A percentile compares a stretch with the other conserved stretches of the same genome.
Conservation (phyloP, 2,888 invertebrate species). For the Therioaphis trifolii region DNA sequence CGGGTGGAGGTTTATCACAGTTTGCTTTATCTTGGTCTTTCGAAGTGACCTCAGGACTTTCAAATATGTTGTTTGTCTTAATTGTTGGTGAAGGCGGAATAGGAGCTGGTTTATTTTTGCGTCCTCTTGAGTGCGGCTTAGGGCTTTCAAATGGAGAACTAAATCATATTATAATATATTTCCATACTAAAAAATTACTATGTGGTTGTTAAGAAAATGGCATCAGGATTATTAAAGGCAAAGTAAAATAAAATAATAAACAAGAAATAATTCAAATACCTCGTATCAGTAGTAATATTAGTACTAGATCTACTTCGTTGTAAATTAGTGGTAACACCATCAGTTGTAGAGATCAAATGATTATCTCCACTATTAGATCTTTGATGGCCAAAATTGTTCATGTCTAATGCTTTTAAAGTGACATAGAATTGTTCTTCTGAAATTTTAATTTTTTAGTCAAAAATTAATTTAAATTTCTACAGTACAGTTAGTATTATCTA, state of each 20-base stretch:
- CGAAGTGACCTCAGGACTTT: slow-evolving; percentile 32
- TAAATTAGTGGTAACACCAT: slow-evolving; percentile 37
- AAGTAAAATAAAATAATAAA: slow-evolving; percentile 5
- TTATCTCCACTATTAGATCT: slow-evolving; percentile 75
- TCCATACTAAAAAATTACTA: too few species aligned
- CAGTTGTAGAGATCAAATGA: slow-evolving; percentile 67
- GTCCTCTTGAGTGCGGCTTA: slow-evolving; percentile 75
- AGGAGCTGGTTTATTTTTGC: slow-evolving; percentile 83
- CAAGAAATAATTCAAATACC: slow-evolving; percentile 36
- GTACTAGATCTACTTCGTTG: slow-evolving; percentile 62
- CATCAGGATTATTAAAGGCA: too few species aligned
- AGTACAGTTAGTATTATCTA: too few species aligned
- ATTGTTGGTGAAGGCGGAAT: slow-evolving; percentile 72
- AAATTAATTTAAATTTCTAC: too few species aligned
- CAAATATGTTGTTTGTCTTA: slow-evolving; percentile 64
- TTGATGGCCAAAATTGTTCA: slow-evolving; percentile 69
- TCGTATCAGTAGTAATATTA: slow-evolving; percentile 56
- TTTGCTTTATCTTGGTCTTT: slow-evolving; percentile 57
- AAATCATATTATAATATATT: slow-evolving; percentile 67
- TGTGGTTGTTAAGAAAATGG: too few species aligned
- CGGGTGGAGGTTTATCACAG: slow-evolving; percentile 60
- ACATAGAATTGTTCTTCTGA: slow-evolving; percentile 78
- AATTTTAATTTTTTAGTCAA: slow-evolving; percentile 11
- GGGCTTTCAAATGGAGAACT: slow-evolving; percentile 82
- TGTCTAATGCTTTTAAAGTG: slow-evolving; percentile 71